Conservation (phyloP, 2,113 vertebrate species). For the Amphiprion ocellaris region DNA sequence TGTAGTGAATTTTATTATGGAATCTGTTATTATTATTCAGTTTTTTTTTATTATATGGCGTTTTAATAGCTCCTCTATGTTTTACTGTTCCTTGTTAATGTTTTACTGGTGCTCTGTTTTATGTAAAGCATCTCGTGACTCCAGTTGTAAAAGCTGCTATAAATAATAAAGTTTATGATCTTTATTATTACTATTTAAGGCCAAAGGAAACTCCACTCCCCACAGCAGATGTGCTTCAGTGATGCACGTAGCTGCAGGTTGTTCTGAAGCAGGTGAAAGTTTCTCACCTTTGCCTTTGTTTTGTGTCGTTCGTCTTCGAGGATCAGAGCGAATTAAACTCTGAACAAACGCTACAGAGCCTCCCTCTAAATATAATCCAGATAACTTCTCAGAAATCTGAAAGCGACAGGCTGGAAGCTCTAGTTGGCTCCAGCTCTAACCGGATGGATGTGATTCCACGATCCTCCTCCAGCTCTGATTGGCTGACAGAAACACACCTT, state of each 20-base stretch:
- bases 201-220: too few species aligned
- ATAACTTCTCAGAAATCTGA: slow-evolving; percentile 46
- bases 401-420: neutral
- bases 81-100: too few species aligned
- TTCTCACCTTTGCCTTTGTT: slow-evolving; percentile 14
- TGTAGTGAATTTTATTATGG: too few species aligned
- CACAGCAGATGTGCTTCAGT: neutral
- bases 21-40: too few species aligned
- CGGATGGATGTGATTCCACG: slow-evolving; percentile 19
- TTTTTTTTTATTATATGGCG: too few species aligned
- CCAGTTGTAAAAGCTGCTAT: too few species aligned
- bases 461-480: neutral
- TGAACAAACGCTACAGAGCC: slow-evolving; percentile 22
- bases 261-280: neutral
- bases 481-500: neutral
- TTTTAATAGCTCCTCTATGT: too few species aligned
- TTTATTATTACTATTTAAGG: too few species aligned
- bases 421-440: slow-evolving; percentile 21
- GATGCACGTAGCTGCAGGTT: neutral
- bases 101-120: too few species aligned
- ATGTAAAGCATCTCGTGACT: too few species aligned
- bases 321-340: slow-evolving; percentile 14
- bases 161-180: too few species aligned
- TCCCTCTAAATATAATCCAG: slow-evolving; percentile 63
- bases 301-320: neutral